Percentiles rank a stretch among this genome's conserved stretches.
Evolutionary conservation across 1,140 invertebrate species (phyloP).

Genomic region (Whitmania pigra): DNA sequence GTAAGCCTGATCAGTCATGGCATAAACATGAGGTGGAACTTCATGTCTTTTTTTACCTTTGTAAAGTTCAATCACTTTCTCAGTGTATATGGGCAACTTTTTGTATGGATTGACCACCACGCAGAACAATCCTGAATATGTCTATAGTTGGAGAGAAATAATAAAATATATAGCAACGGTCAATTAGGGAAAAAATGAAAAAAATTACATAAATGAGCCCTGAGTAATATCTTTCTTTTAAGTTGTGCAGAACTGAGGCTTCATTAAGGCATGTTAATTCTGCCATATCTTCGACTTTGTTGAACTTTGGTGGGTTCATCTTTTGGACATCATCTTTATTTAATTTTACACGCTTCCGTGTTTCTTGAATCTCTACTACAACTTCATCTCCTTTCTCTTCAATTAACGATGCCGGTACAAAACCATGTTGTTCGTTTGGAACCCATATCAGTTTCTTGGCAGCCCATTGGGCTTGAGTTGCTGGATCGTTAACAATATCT

Average conservation of each 20-base stretch:
- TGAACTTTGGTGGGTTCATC: constrained; percentile 99
- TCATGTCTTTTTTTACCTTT: constrained; percentile 99
- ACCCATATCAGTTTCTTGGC: constrained; percentile 95
- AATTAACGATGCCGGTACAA: constrained; percentile 88
- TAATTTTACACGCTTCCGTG: constrained; percentile 64
- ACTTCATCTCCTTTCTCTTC: constrained; percentile 85
- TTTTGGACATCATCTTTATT: constrained; percentile 95
- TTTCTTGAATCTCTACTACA: constrained; percentile 89
- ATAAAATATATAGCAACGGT: too few species aligned
- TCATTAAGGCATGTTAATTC: constrained; percentile 98
- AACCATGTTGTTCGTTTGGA: constrained; percentile 86
- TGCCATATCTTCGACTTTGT: constrained; percentile 99
- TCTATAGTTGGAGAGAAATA: constrained; percentile 47
- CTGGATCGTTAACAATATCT: constrained; percentile 58
- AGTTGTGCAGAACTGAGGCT: constrained; percentile 94
- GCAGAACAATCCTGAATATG: constrained; percentile 91
- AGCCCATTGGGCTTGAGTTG: constrained; percentile 96
- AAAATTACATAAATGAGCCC: constrained; percentile 96
- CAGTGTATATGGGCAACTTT: constrained; percentile 88
- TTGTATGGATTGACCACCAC: constrained; percentile 96
- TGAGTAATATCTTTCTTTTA: constrained; percentile 98
- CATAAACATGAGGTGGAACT: constrained; percentile 96
- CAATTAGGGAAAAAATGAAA: not conserved
- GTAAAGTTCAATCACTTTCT: constrained; percentile 82
- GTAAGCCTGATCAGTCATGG: constrained; percentile 95